A percentile compares a stretch with the other conserved stretches of the same genome.
These are phyloP conservation scores for Caranx melampygus DNA, from an alignment of 2,113 vertebrate species.

Conservation along the genomic window DNA sequence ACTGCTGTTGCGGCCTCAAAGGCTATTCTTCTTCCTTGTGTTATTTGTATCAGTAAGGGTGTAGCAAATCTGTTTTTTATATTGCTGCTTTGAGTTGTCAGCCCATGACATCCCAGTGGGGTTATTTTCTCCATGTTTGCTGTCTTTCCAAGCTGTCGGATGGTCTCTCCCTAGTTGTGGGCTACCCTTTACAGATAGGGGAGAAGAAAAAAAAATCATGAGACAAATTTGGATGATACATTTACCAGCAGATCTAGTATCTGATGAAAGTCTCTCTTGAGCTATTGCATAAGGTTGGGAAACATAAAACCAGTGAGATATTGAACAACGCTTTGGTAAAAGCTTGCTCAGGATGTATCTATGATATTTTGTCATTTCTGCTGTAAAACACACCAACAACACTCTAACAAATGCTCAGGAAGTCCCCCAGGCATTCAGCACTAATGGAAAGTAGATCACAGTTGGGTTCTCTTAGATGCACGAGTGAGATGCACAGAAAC, in stretches of 20 bases:
- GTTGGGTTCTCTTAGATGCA: slow-evolving; percentile 10
- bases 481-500: neutral
- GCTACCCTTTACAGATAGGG: slow-evolving; percentile 8
- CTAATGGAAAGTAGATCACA: slow-evolving; percentile 28
- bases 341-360: neutral
- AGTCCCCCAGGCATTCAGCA: slow-evolving; percentile 18
- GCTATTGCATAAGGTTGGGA: neutral
- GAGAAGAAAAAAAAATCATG: neutral
- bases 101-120: slow-evolving; percentile 18
- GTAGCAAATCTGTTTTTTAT: slow-evolving; percentile 16
- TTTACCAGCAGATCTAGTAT: neutral
- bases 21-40: neutral
- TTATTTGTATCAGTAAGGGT: slow-evolving; percentile 3
- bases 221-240: slow-evolving; percentile 22
- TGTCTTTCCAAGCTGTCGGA: slow-evolving; percentile 28
- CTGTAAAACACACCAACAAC: slow-evolving; percentile 36
- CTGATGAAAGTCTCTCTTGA: slow-evolving; percentile 10
- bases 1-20: slow-evolving; percentile 17
- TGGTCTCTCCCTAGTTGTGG: slow-evolving; percentile 4
- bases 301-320: slow-evolving; percentile 1
- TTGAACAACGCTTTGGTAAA: slow-evolving; percentile 5
- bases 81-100: slow-evolving; percentile 8
- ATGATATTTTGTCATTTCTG: slow-evolving; percentile 8
- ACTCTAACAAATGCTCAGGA: slow-evolving; percentile 24
- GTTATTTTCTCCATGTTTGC: slow-evolving; percentile 29